Evolutionary conservation across 2,113 vertebrate species (phyloP).

Genomic region (Quiscalus mexicanus): DNA sequence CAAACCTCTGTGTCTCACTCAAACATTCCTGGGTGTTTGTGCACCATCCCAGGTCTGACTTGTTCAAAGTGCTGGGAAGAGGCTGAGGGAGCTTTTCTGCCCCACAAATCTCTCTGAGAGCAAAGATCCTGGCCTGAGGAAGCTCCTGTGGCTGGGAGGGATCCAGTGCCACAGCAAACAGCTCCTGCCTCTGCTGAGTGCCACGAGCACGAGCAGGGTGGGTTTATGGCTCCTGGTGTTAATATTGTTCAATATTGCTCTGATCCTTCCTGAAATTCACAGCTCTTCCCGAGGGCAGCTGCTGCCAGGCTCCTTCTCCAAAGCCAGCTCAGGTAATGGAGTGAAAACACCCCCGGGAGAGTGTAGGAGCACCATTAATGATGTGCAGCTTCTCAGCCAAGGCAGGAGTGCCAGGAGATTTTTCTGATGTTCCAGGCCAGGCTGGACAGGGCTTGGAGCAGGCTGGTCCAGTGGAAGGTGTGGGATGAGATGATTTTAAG

Average conservation of each 20-base stretch:
- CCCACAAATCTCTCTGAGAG: neutral
- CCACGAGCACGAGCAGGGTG: fast-evolving
- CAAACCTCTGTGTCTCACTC: neutral
- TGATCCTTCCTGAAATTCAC: neutral
- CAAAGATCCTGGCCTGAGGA: neutral
- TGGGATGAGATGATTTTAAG: neutral
- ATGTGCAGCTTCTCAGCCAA: neutral
- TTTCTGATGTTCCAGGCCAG: neutral
- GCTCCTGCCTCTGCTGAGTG: neutral
- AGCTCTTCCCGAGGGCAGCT: neutral
- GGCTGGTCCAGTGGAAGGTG: neutral
- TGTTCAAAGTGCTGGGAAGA: neutral
- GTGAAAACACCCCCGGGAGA: neutral
- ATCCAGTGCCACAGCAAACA: neutral
- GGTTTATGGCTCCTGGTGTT: neutral
- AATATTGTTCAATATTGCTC: neutral
- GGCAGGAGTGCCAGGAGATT: too few relatives aligned
- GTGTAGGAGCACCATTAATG: fast-evolving
- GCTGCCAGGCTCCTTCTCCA: neutral
- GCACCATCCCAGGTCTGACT: neutral
- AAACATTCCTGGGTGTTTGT: fast-evolving
- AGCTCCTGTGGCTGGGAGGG: neutral
- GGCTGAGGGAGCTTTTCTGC: neutral
- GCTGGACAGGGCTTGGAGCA: neutral
- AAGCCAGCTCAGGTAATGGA: fast-evolving